Conservation (phyloP, 2,113 vertebrate species). For the Melanotaenia duboulayi region DNA sequence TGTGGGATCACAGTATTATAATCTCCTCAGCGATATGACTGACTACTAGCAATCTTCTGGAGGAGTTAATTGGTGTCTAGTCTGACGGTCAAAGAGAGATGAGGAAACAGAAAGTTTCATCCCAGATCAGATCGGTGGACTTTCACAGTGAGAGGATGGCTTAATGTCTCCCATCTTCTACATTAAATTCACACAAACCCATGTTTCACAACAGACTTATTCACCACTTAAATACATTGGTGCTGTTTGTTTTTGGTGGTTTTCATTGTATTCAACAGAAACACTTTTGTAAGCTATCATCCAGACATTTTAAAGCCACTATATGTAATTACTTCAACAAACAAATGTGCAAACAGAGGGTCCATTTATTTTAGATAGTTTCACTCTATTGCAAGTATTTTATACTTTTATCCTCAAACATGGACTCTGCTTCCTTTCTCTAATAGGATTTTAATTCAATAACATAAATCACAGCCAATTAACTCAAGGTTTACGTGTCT, state of each 20-base stretch:
- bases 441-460: too few species aligned
- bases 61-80: conserved; percentile 48
- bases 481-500: too few species aligned
- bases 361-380: too few species aligned
- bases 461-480: too few species aligned
- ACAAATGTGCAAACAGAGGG: background rate
- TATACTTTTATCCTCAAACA: background rate
- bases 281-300: conserved; percentile 9
- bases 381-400: too few species aligned
- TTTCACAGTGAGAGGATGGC: conserved; percentile 75
- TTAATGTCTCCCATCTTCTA: conserved; percentile 41
- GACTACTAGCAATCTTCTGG: conserved; percentile 14
- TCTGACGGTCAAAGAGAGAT: conserved; percentile 29
- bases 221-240: conserved; percentile 12
- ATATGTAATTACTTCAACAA: conserved; percentile 6
- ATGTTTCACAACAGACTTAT: background rate
- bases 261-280: background rate
- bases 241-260: conserved; percentile 22
- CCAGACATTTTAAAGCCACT: conserved; percentile 42
- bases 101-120: conserved; percentile 41
- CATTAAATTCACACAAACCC: background rate
- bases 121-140: conserved; percentile 51
- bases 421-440: too few species aligned
- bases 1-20: conserved; percentile 56
- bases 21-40: conserved; percentile 14